Percentiles rank a stretch among this genome's conserved stretches.
Conservation (phyloP, 2,888 invertebrate genomes). For the Ferrisia virgata region DNA sequence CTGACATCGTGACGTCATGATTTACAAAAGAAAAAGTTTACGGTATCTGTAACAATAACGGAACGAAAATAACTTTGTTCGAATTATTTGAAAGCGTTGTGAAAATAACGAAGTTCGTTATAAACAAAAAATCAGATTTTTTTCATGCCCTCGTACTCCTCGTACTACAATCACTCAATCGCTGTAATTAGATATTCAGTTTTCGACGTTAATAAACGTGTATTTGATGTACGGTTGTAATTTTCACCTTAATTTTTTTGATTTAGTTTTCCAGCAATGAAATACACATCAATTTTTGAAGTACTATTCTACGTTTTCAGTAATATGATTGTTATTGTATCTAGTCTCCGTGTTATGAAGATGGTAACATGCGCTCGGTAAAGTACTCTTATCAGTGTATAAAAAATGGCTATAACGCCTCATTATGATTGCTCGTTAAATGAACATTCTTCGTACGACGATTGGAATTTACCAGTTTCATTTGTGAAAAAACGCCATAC, state of each 20-base stretch:
- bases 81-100: too few relatives aligned
- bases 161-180: not conserved
- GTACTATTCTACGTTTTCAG: too few relatives aligned
- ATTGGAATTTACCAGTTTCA: constrained; percentile 68
- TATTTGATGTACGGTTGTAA: not conserved
- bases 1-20: too few relatives aligned
- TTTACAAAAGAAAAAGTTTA: too few relatives aligned
- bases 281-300: too few relatives aligned
- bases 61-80: too few relatives aligned
- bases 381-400: not conserved
- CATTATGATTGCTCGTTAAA: constrained; percentile 41
- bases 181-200: not conserved
- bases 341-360: not conserved
- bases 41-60: too few relatives aligned
- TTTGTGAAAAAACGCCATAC: constrained; percentile 72
- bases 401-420: constrained; percentile 39
- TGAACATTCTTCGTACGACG: constrained; percentile 51
- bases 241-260: too few relatives aligned
- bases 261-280: too few relatives aligned
- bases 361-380: not conserved
- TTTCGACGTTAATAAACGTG: not conserved
- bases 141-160: not conserved
- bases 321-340: not conserved
- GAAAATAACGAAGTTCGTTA: not conserved
- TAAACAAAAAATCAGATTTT: not conserved